These are phyloP conservation scores for Platanista minor DNA, from an alignment of 2,113 vertebrate species.

Conservation along the genomic window DNA sequence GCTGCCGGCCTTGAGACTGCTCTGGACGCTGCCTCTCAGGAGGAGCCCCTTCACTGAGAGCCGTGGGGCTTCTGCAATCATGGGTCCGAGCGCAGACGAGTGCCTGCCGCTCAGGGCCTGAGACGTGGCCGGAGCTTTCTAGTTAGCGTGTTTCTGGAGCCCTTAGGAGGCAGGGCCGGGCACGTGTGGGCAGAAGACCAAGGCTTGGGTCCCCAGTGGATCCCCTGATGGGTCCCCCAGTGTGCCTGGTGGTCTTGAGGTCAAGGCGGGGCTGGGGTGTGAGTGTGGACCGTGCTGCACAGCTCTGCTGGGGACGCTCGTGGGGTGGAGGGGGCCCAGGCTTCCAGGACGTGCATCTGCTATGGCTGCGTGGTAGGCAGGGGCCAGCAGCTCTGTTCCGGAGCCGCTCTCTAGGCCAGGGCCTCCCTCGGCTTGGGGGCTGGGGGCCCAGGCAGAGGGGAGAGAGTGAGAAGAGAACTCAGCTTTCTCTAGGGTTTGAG, in stretches of 20 bases:
- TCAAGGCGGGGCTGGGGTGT: fast-evolving
- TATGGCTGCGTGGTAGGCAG: no score
- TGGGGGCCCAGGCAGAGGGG: no score
- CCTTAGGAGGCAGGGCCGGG: neutral
- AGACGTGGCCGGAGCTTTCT: fast-evolving
- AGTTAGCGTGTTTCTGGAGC: neutral
- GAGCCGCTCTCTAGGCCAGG: neutral
- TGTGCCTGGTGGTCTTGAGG: fast-evolving
- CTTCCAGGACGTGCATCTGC: neutral
- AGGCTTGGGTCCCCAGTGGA: neutral
- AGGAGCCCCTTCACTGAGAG: no score
- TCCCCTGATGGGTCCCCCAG: neutral
- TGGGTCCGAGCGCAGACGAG: fast-evolving
- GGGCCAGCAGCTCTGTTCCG: neutral
- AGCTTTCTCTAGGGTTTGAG: neutral
- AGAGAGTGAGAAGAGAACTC: neutral
- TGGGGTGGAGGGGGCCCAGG: neutral
- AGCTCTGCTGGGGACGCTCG: neutral
- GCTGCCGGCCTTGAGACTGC: fast-evolving
- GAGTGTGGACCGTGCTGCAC: fast-evolving
- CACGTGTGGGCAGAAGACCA: fast-evolving
- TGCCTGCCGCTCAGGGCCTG: neutral
- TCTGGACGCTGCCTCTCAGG: fast-evolving
- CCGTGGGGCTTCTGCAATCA: fast-evolving
- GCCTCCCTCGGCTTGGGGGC: neutral